Conservation (phyloP, 2,113 vertebrate genomes). For the Tonatia bakeri region DNA sequence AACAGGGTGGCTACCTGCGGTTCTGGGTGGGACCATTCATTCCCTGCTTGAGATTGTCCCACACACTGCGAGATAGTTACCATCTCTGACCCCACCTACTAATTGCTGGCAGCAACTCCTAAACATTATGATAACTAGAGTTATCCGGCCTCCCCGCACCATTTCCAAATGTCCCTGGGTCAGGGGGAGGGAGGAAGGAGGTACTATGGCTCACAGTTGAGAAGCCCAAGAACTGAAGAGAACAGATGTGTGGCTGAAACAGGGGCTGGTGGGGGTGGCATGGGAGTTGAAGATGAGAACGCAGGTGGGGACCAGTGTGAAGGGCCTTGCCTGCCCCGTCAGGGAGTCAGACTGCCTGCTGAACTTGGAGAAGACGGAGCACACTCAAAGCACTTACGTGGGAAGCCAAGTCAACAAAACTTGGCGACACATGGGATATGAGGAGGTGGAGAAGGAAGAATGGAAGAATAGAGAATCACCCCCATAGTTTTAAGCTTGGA, state of each 20-base stretch:
- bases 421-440: not conserved
- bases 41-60: not conserved
- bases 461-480: not conserved
- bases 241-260: not conserved
- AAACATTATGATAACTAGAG: not conserved
- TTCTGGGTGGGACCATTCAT: not conserved
- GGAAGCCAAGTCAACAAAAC: not conserved
- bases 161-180: not conserved
- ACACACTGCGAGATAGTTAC: not conserved
- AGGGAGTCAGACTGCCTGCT: not conserved
- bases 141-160: not conserved
- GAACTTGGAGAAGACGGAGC: not conserved
- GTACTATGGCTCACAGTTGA: not conserved
- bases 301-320: not conserved
- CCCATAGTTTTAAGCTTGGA: not conserved
- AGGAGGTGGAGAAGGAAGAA: not conserved
- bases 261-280: accelerated
- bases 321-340: not conserved
- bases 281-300: not conserved
- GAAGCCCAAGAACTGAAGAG: not conserved
- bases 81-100: not conserved
- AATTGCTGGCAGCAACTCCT: not conserved
- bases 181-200: accelerated
- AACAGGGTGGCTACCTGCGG: not conserved
- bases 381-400: not conserved